These are phyloP conservation scores for Cerceris rybyensis DNA, from an alignment of 2,888 invertebrate species.

Conservation along the genomic window DNA sequence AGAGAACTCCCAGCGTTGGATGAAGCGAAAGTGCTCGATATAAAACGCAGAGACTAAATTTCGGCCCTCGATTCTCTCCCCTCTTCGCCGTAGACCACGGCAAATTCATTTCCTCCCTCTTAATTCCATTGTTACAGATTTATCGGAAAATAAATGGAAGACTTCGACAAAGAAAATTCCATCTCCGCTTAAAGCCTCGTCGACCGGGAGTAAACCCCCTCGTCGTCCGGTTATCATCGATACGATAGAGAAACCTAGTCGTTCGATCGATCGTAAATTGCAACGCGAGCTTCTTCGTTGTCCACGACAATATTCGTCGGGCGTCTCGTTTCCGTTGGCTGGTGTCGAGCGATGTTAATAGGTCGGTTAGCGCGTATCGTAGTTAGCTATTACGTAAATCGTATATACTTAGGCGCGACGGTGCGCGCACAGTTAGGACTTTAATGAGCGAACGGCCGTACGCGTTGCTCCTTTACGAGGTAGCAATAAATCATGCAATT, in stretches of 20 bases:
- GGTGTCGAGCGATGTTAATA: slow-evolving; percentile 23
- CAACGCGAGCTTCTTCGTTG: slow-evolving; percentile 1
- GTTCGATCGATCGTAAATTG: slow-evolving; percentile 11
- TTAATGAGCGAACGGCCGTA: slow-evolving; percentile 40
- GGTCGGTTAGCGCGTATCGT: slow-evolving; percentile 44
- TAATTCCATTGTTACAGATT: no score
- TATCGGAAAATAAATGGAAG: not conserved
- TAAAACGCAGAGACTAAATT: slow-evolving; percentile 56
- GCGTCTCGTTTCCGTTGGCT: not conserved
- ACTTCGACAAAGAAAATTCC: not conserved
- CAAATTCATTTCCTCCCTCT: no score
- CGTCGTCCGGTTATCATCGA: not conserved
- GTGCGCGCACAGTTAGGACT: slow-evolving; percentile 19
- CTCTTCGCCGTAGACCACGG: not conserved
- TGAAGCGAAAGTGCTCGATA: slow-evolving; percentile 45
- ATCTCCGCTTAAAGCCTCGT: not conserved
- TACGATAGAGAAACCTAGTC: not conserved
- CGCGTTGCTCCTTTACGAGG: slow-evolving; percentile 28
- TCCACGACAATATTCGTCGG: slow-evolving; percentile 16
- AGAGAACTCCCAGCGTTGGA: slow-evolving; percentile 35
- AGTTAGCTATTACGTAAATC: slow-evolving; percentile 55
- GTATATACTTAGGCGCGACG: slow-evolving; percentile 9
- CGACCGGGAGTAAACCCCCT: no score
- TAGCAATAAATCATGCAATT: slow-evolving; percentile 56
- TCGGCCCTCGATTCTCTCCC: slow-evolving; percentile 7